A percentile compares a stretch with the other conserved stretches of the same genome.
phyloP scores from a whole-genome alignment of 1,140 invertebrate species.

The Microplitis mediator region DNA sequence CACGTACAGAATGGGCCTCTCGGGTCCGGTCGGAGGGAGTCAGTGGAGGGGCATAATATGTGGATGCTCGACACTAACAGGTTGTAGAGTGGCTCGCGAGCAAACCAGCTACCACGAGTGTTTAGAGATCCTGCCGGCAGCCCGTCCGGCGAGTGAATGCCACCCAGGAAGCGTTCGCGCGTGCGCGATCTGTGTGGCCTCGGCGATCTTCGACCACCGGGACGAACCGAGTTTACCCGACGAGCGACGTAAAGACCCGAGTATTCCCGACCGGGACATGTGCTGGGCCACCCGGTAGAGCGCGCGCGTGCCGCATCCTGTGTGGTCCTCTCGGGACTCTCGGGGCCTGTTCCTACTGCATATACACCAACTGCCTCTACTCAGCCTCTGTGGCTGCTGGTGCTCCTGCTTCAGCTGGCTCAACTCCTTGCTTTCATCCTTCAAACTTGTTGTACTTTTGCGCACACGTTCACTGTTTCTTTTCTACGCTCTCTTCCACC shows the following conservation, averaged over 20 bases:
- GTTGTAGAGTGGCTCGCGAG: constrained; percentile 49
- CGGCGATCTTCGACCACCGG: constrained; percentile 47
- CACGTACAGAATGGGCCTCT: neutral
- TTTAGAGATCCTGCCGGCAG: constrained; percentile 34
- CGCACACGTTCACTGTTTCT: constrained; percentile 4
- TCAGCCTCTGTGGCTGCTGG: neutral
- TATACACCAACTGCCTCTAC: constrained; percentile 9
- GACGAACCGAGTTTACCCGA: constrained; percentile 47
- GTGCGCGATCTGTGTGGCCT: constrained; percentile 62
- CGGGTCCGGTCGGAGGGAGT: neutral
- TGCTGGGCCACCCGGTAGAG: constrained; percentile 62
- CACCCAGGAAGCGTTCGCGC: constrained; percentile 62
- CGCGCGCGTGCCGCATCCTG: constrained; percentile 63
- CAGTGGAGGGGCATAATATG: constrained; percentile 52
- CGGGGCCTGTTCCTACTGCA: constrained; percentile 12
- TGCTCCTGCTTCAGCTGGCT: constrained; percentile 8
- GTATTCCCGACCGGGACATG: constrained; percentile 51
- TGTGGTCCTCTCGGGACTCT: constrained; percentile 50
- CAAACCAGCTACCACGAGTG: constrained; percentile 21
- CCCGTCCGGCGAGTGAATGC: constrained; percentile 59
- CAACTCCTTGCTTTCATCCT: constrained; percentile 17
- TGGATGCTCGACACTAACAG: constrained; percentile 59
- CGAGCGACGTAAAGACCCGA: constrained; percentile 38
- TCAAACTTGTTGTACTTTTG: constrained; percentile 8
- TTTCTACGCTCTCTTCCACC: constrained; percentile 9